Conservation (phyloP, 2,888 invertebrate species). For the Lysandra coridon region DNA sequence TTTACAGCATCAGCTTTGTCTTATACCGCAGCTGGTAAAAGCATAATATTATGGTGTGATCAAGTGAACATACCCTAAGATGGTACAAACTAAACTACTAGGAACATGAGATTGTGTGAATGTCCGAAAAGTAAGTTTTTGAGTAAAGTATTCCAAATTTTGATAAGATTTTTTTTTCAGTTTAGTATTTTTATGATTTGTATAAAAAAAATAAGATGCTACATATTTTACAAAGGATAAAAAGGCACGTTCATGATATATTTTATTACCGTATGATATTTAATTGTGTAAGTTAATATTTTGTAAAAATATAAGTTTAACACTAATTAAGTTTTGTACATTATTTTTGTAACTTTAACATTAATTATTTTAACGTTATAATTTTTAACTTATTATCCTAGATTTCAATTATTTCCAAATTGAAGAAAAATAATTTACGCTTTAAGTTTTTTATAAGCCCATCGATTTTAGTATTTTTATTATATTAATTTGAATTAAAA, state of each 20-base stretch:
- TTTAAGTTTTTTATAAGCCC: neutral
- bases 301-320: slow-evolving; percentile 1
- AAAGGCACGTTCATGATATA: neutral
- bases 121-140: neutral
- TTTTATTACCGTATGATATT: neutral
- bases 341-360: neutral
- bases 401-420: neutral
- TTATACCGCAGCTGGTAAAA: too few relatives aligned
- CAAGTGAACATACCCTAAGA: neutral
- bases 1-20: too few relatives aligned
- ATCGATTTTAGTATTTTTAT: slow-evolving; percentile 15
- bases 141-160: too few relatives aligned
- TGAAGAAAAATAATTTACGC: neutral
- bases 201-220: too few relatives aligned
- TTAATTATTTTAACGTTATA: neutral
- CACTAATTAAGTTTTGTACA: slow-evolving; percentile 5
- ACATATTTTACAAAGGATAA: neutral
- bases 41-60: neutral
- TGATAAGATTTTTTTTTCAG: too few relatives aligned
- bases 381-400: neutral
- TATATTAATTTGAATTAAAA: neutral
- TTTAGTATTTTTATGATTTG: too few relatives aligned
- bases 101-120: neutral
- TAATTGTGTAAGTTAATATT: neutral
- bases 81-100: neutral